A percentile compares a stretch with the other conserved stretches of the same genome.
These are phyloP conservation scores for Xiphorhynchus elegans DNA, from an alignment of 2,113 vertebrate species.

Conservation along the genomic window DNA sequence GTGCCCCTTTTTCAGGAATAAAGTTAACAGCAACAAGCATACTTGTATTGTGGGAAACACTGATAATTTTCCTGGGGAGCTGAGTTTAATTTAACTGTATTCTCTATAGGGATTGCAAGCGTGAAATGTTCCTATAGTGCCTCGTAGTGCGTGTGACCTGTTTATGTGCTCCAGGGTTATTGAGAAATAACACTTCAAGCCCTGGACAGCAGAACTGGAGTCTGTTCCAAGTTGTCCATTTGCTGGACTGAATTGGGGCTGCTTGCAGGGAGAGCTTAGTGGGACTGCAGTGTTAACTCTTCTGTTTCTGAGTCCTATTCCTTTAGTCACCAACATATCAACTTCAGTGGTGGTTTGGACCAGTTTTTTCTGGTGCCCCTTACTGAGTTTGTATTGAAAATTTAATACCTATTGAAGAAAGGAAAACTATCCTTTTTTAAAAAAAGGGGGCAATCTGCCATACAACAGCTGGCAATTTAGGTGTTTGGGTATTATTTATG, in stretches of 20 bases:
- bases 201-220: background rate
- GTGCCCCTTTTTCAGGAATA: background rate
- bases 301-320: background rate
- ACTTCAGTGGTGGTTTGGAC: background rate
- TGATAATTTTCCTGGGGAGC: background rate
- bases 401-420: background rate
- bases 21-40: background rate
- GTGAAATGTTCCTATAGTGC: background rate
- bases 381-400: background rate
- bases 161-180: background rate
- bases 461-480: background rate
- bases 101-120: background rate
- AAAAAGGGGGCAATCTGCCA: accelerated
- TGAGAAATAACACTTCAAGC: slow-evolving; percentile 28
- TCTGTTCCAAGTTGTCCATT: background rate
- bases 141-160: background rate
- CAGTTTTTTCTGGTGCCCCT: background rate
- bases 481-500: background rate
- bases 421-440: background rate
- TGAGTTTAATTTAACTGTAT: background rate
- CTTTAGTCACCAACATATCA: background rate
- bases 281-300: background rate
- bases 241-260: background rate
- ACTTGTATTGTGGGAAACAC: background rate
- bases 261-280: background rate